Evolutionary conservation across 2,797 vertebrate species (phyloP), one percentile per base, ranked within the genome.

Genomic region (Enteromius mattozi): DNA sequence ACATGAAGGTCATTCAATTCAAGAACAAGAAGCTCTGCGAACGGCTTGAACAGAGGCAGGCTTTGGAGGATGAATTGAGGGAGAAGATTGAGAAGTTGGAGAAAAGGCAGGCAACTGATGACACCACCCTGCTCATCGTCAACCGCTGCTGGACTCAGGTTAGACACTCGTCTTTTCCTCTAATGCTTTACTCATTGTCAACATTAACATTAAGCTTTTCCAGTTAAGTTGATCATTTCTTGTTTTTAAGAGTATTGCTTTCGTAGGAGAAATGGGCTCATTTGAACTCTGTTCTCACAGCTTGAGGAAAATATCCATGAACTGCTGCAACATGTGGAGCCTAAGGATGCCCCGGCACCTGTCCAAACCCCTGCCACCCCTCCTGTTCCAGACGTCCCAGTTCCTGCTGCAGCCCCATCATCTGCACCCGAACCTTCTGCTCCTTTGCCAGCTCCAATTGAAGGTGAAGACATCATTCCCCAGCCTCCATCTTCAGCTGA

Each of bases 71-170:
- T 49, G 97, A 99, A 86, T 89, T 99, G 70, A 93, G 97, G 17
- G 97, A 99, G 89, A 96, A 97, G 86, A 99, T 99, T 47, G 97
- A 99, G 92, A 98, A 98, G 88, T 90, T 98, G 90, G 97, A 98
- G 91, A 98, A 98, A 89, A 94, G 97, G 19, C 97, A 99, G 92
- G 97, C 97, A 51, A 98, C 97, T 0, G 97, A 99, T 54, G 97
- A 99, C 27, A 97, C 97, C 59, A 99, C 97, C 0, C 94, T 98
- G 59, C 93, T 97, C 12, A 97, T 98, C 51, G 97, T 98, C 85
- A 98, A 99, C 88, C 96, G 97, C 66, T 98, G 97, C 89, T 99
- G 97, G 97, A 96, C 96, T 16, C 96, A 97, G 96, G 97, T 98
- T 88, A 21, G 13, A 2, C 9, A 70, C 16, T 68, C 14, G 7